Conservation (phyloP, 2,888 invertebrate species). For the Cryptocheilus praepositus region DNA sequence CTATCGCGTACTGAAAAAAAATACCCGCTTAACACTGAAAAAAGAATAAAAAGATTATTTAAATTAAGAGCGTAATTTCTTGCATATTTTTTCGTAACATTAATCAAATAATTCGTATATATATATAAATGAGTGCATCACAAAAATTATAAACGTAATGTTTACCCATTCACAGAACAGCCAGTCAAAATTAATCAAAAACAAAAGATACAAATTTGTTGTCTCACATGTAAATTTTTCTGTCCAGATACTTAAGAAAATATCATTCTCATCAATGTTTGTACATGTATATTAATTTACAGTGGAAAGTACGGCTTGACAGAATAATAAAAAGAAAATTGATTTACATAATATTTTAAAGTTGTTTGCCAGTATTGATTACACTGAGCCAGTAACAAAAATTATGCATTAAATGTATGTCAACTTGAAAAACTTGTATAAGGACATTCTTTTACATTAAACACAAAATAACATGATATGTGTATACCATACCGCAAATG, state of each 20-base stretch:
- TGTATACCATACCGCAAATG: slow-evolving; percentile 45
- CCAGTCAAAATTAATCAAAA: too few species aligned
- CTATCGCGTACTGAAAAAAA: too few species aligned
- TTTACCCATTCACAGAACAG: too few species aligned
- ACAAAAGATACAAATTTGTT: not conserved
- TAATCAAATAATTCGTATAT: not conserved
- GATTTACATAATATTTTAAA: slow-evolving; percentile 38
- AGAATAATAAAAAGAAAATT: slow-evolving; percentile 52
- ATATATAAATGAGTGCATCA: not conserved
- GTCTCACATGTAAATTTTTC: slow-evolving; percentile 7
- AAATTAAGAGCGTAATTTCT: too few species aligned
- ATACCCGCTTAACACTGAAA: too few species aligned
- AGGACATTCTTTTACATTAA: slow-evolving; percentile 28
- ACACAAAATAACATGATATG: slow-evolving; percentile 54
- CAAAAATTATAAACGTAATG: not conserved
- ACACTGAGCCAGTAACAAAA: slow-evolving; percentile 47
- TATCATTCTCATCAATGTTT: slow-evolving; percentile 25
- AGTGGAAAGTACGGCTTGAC: slow-evolving; percentile 64
- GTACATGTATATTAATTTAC: slow-evolving; percentile 53
- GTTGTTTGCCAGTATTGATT: slow-evolving; percentile 49
- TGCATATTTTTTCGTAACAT: too few species aligned
- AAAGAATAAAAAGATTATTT: too few species aligned
- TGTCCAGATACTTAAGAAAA: slow-evolving; percentile 10
- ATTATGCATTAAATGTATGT: slow-evolving; percentile 54
- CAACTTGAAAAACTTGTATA: slow-evolving; percentile 10